Conservation (phyloP, 2,888 invertebrate species). For the Neoscelio sp. region DNA sequence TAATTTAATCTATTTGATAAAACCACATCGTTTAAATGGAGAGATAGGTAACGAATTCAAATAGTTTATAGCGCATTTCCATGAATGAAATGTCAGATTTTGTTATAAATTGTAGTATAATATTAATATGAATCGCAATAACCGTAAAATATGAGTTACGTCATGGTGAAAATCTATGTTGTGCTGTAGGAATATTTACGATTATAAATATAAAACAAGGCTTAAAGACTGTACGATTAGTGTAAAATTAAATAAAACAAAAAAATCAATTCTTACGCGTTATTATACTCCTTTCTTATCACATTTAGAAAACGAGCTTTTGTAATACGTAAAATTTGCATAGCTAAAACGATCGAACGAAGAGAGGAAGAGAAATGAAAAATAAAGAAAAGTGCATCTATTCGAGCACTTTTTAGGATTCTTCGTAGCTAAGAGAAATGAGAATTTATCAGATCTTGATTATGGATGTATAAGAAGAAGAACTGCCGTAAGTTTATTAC, state of each 20-base stretch:
- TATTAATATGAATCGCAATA: conserved; percentile 7
- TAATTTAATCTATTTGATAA: conserved; percentile 9
- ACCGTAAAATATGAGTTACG: too few relatives aligned
- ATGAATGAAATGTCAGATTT: conserved; percentile 10
- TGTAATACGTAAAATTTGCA: too few relatives aligned
- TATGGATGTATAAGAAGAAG: conserved; percentile 62
- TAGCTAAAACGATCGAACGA: too few relatives aligned
- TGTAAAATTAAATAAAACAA: too few relatives aligned
- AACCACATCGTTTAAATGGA: neutral
- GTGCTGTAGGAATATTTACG: too few relatives aligned
- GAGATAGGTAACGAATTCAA: conserved; percentile 5
- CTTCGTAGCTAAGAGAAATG: conserved; percentile 35
- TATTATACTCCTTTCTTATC: too few relatives aligned
- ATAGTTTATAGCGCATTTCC: neutral
- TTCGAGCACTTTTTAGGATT: conserved; percentile 15
- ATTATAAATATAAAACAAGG: too few relatives aligned
- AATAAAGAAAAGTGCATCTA: conserved; percentile 18
- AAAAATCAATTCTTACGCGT: too few relatives aligned
- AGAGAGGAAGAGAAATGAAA: neutral
- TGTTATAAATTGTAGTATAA: conserved; percentile 2
- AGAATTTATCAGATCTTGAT: conserved; percentile 54
- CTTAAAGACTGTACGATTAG: too few relatives aligned
- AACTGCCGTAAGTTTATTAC: conserved; percentile 42
- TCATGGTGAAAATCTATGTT: too few relatives aligned
- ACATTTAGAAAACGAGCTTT: too few relatives aligned